Base-by-base conservation (phyloP, 2,888 invertebrate genomes). In the Laspeyria flexula region DNA sequence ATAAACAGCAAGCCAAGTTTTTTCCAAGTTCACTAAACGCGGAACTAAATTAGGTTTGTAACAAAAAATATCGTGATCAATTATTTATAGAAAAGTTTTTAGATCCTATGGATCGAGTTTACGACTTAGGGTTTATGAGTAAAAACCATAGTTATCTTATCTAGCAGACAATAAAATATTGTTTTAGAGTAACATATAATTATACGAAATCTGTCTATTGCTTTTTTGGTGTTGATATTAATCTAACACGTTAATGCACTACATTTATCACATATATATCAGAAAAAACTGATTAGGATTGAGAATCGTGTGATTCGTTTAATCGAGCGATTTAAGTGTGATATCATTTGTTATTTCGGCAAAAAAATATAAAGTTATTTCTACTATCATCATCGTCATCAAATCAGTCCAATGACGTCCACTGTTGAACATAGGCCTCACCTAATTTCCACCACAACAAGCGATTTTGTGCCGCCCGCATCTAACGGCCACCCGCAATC, bases 31-130 rank as follows among this genome's bases (percentile, higher is more conserved):
- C 37, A 46, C 55, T 55, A 65, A 71, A 84, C 72, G 55, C 82
- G 83, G 82, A 85, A 82, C 77, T 78, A 48, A 61, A 60, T 69
- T 67, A 43, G 43, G 55, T 60, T 63, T 48, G 47, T 15, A 44
- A 62, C 67, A 76, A 80, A 83, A 81, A 83, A 79, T 68, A 71
- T 74, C 80, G 77, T 79, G 80, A 83, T 74, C 75, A 73, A 76
- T 78, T 78, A 79, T 77, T 75, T 71, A 71, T 74, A 71, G 69
- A 67, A 70, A 72, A 68, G 58, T 62, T 67, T 60, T 71, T 58
- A 53, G 57, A 63, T 55, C 52, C 42, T 60, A 60, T 59, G 55
- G 55, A 48, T 69, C 62, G 50, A 62, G 44, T 59, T 33, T 21
- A 21, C 2, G 5, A 25, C 7, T 25, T 3, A 41, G 51, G 57